phyloP scores from a whole-genome alignment of 2,797 vertebrate species.

The Myoxocephalus aenaeus region DNA sequence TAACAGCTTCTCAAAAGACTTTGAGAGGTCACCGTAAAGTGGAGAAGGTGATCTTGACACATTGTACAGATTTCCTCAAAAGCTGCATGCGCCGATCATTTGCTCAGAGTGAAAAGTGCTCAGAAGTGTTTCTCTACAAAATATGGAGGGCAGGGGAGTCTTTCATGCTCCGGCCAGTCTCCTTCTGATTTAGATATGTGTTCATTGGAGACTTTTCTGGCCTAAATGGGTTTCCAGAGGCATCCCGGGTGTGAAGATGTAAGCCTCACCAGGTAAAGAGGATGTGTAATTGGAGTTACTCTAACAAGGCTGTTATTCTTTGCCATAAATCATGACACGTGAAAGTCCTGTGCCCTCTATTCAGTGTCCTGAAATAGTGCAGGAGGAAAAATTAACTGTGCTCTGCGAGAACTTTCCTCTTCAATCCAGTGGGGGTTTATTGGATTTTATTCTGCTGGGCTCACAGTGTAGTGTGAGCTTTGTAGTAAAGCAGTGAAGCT shows the following conservation, averaged over 20 bases:
- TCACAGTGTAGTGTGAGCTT: constrained; percentile 21
- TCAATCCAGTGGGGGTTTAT: constrained; percentile 63
- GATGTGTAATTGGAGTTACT: constrained; percentile 70
- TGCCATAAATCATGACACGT: constrained; percentile 75
- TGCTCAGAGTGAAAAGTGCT: constrained; percentile 54
- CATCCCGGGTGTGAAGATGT: constrained; percentile 31
- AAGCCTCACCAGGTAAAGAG: constrained; percentile 64
- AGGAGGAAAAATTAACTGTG: constrained; percentile 59
- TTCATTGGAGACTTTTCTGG: constrained; percentile 65
- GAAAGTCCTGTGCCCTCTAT: constrained; percentile 67
- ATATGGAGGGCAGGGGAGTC: constrained; percentile 22
- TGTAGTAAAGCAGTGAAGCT: constrained; percentile 23
- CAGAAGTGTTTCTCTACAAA: constrained; percentile 35
- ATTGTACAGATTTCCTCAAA: constrained; percentile 57
- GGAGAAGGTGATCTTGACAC: constrained; percentile 58
- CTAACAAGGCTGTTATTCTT: constrained; percentile 73
- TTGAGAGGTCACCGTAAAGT: constrained; percentile 61
- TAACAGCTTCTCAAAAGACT: constrained; percentile 43
- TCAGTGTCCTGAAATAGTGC: constrained; percentile 72
- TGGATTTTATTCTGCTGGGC: constrained; percentile 55
- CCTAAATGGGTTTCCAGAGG: constrained; percentile 67
- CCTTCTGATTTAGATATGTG: constrained; percentile 58
- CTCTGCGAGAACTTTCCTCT: constrained; percentile 43
- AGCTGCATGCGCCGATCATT: constrained; percentile 46
- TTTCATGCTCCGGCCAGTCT: constrained; percentile 38